Percentiles rank a stretch among this genome's conserved stretches.
phyloP scores from a whole-genome alignment of 92 coral and sea anemone genomes.

The Porites evermanni region DNA sequence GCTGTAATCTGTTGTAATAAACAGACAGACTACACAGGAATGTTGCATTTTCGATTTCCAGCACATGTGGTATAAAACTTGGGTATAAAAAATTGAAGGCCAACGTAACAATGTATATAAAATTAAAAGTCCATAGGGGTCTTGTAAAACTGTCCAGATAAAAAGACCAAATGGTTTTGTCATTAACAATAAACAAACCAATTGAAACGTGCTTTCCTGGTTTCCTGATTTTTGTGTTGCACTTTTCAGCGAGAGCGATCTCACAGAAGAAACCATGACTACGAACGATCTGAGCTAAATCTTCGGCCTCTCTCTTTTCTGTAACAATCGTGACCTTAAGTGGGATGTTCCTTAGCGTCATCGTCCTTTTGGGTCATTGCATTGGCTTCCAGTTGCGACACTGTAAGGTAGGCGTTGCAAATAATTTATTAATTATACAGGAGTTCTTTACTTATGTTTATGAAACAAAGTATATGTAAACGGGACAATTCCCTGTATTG shows the following conservation, averaged over 20 bases:
- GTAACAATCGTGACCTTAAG: conserved; percentile 2
- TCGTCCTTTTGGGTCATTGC: conserved; percentile 19
- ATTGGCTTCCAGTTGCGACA: conserved; percentile 21
- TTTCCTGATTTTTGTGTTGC: conserved; percentile 10
- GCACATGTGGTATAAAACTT: neutral
- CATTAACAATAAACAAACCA: conserved; percentile 6
- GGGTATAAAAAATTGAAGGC: conserved; percentile 1
- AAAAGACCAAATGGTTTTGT: conserved; percentile 8
- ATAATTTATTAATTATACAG: neutral
- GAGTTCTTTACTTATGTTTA: neutral
- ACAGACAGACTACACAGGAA: too few species aligned
- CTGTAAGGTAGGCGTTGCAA: conserved; percentile 11
- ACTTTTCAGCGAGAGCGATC: neutral
- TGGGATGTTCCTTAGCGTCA: conserved; percentile 19
- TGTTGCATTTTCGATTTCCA: neutral
- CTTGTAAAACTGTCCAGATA: conserved; percentile 9
- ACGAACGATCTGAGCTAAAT: neutral
- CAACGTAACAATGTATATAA: conserved; percentile 1
- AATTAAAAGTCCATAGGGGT: conserved; percentile 4
- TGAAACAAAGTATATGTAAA: conserved; percentile 18
- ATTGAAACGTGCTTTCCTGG: conserved; percentile 9
- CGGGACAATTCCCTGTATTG: neutral
- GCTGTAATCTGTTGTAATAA: too few species aligned
- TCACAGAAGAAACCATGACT: neutral
- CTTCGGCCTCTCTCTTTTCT: neutral